Evolutionary conservation across 1,140 invertebrate genomes (phyloP), one percentile per base, ranked within the genome.

Genomic region (Antheraea mylitta): DNA sequence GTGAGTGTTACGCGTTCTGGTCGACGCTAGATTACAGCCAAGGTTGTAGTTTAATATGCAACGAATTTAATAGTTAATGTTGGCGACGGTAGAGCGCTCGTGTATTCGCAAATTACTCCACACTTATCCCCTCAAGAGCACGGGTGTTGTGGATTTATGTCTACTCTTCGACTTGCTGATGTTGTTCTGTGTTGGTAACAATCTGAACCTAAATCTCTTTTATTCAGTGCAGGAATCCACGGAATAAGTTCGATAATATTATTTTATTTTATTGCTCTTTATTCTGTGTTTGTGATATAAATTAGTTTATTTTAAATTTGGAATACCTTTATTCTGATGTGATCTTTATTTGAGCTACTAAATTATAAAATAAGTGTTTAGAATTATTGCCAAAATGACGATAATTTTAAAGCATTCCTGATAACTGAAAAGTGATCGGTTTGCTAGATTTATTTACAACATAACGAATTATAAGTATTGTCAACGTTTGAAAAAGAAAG

Each of bases 61-160:
- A 87, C 85, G 87, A 87, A 87, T 87, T 89, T 89, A 89, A 89
- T 89, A 89, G 85, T 89, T 89, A 89, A 89, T 89, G 87, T 81
- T 77, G 76, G 78, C 71, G 79, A 80, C 85, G 81, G 85, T 74
- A 62, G 77, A 72, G 75, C 76, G 69, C 78, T 76, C 73, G 79
- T 80, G 79, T 84, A 82, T 77, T 82, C 78, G 76, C 85, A 88
- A 88, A 90, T 90, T 90, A 90, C 87, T 87, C 80, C 78, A 82
- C 83, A 87, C 83, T 83, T 82, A 78, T 82, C 82, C 82, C 79
- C 59, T 45, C 73, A 86, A 77, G 78, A 66, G 76, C 74, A 73
- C 75, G 73, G 18, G 70, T 76, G 73, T 60, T 76, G 67, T 76
- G 77, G 79, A 89, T 89, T 87, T 87, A 87, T 89, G 82, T 82